Percentiles rank a stretch among this genome's conserved stretches.
Conservation (phyloP, 2,888 invertebrate species). For the Incurvaria masculella region DNA sequence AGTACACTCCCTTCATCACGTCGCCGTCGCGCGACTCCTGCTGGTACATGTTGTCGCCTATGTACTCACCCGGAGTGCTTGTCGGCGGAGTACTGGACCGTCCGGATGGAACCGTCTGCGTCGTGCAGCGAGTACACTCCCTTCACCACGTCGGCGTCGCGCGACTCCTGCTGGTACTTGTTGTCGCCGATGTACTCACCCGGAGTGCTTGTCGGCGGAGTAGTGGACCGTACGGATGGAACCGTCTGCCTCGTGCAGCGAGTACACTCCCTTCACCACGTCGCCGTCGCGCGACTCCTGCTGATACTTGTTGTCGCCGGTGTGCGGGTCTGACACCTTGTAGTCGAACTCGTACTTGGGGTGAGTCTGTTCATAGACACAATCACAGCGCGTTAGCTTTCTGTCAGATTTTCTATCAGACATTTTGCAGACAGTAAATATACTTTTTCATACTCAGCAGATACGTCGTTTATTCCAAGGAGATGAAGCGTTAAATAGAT, state of each 20-base stretch:
- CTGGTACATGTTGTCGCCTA: constrained; percentile 39
- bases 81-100: constrained; percentile 32
- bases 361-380: too few relatives aligned
- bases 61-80: too few relatives aligned
- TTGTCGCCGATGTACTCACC: constrained; percentile 25
- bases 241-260: constrained; percentile 58
- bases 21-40: constrained; percentile 39
- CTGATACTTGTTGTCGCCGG: constrained; percentile 61
- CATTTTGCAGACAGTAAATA: too few relatives aligned
- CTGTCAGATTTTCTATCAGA: too few relatives aligned
- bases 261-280: constrained; percentile 62
- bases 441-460: too few relatives aligned
- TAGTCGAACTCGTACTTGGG: constrained; percentile 61
- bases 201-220: constrained; percentile 55
- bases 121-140: constrained; percentile 25
- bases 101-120: constrained; percentile 32
- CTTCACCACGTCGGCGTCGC: constrained; percentile 4
- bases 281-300: constrained; percentile 59
- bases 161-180: constrained; percentile 7
- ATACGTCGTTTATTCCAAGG: too few relatives aligned
- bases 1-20: constrained; percentile 48
- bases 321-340: constrained; percentile 60
- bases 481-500: too few relatives aligned
- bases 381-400: too few relatives aligned
- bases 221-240: constrained; percentile 60